Conservation (phyloP, 2,888 invertebrate species). For the Tridacna crocea region DNA sequence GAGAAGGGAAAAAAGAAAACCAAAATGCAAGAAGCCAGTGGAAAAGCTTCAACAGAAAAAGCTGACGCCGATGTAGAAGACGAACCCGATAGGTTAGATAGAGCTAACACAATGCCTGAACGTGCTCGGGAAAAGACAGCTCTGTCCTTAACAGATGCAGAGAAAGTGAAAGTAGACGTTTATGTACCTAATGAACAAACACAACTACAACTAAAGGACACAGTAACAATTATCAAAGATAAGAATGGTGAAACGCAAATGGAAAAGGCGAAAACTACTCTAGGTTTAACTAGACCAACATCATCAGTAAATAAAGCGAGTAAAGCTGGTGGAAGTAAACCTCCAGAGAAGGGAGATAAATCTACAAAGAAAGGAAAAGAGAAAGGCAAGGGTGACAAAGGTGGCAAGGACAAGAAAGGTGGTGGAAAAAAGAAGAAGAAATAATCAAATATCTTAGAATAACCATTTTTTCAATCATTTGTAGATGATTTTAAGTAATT, state of each 20-base stretch:
- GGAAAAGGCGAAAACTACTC: conserved; percentile 49
- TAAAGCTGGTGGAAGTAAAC: background rate
- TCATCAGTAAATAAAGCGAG: conserved; percentile 16
- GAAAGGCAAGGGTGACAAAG: conserved; percentile 22
- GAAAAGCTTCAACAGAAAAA: background rate
- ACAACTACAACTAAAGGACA: conserved; percentile 51
- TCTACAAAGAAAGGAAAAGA: conserved; percentile 19
- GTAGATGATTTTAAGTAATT: background rate
- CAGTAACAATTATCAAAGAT: conserved; percentile 48
- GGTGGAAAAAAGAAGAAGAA: conserved; percentile 29
- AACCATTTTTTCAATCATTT: background rate
- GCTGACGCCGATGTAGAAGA: conserved; percentile 21
- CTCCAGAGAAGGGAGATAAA: conserved; percentile 8
- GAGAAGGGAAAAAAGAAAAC: conserved; percentile 24
- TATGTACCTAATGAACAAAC: conserved; percentile 55
- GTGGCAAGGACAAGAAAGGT: conserved; percentile 34
- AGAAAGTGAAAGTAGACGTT: conserved; percentile 56
- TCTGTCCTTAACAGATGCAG: conserved; percentile 50
- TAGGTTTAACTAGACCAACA: conserved; percentile 40
- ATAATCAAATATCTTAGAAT: background rate
- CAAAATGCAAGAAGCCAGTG: conserved; percentile 14
- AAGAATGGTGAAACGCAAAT: conserved; percentile 33
- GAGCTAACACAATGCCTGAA: conserved; percentile 57
- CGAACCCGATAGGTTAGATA: conserved; percentile 27
- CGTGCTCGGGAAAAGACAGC: conserved; percentile 45